Conservation (phyloP, 1,140 invertebrate species). For the Tetragnatha versicolor region DNA sequence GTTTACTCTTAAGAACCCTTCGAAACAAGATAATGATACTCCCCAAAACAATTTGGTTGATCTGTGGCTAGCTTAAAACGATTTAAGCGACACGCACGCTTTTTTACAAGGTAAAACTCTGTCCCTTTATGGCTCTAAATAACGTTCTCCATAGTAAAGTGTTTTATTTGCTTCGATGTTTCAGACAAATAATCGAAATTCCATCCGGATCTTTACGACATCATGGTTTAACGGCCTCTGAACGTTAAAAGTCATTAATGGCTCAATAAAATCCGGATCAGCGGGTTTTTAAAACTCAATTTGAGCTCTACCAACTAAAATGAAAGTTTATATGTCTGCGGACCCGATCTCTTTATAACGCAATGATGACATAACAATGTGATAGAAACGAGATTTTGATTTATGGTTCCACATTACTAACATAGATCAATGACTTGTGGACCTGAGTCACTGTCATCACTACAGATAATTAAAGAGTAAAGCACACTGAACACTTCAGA, state of each 20-base stretch:
- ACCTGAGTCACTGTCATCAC: too few species aligned
- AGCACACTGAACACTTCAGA: too few species aligned
- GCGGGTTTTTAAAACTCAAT: too few species aligned
- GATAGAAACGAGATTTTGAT: too few species aligned
- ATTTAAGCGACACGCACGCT: constrained; percentile 16
- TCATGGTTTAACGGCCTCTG: constrained; percentile 15
- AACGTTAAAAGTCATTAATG: constrained; percentile 14
- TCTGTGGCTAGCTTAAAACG: constrained; percentile 7
- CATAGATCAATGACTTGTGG: too few species aligned
- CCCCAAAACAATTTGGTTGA: constrained; percentile 16
- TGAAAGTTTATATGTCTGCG: neutral
- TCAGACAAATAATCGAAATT: constrained; percentile 19
- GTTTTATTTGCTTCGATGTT: neutral
- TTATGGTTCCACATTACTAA: too few species aligned
- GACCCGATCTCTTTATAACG: too few species aligned
- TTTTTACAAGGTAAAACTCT: neutral
- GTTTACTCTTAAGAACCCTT: too few species aligned
- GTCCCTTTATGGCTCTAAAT: constrained; percentile 18
- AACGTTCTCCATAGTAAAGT: constrained; percentile 3
- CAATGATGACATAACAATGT: too few species aligned
- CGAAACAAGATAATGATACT: constrained; percentile 26
- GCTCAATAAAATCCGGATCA: constrained; percentile 17
- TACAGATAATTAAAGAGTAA: too few species aligned
- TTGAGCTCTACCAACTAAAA: neutral
- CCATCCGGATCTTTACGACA: constrained; percentile 9